These are phyloP conservation scores for Cygnus olor DNA, from an alignment of 2,797 vertebrate genomes.

Conservation along the genomic window DNA sequence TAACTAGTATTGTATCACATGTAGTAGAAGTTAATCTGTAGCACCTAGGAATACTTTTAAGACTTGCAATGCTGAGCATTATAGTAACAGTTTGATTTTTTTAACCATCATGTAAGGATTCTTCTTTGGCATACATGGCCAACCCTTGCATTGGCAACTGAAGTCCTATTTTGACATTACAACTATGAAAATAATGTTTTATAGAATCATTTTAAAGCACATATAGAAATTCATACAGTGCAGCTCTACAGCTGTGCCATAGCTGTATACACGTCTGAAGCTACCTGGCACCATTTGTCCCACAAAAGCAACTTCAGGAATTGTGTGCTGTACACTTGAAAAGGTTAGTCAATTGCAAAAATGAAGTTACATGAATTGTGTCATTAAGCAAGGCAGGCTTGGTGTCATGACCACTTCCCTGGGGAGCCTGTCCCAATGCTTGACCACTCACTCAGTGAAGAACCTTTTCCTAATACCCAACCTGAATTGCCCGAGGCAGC, in stretches of 20 bases:
- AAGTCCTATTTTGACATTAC: neutral
- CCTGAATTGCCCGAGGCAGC: too few species aligned
- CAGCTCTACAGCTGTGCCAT: neutral
- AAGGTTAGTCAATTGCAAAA: neutral
- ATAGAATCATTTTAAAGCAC: neutral
- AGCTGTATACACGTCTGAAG: neutral
- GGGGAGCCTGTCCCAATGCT: too few species aligned
- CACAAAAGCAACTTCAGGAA: neutral
- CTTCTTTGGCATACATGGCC: accelerated
- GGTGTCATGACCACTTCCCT: too few species aligned
- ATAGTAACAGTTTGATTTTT: neutral
- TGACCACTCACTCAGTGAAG: too few species aligned
- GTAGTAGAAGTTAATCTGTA: neutral
- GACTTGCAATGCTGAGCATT: neutral
- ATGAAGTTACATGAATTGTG: neutral
- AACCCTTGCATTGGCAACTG: neutral
- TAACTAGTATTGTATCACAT: neutral
- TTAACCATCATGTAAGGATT: neutral
- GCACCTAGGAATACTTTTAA: neutral
- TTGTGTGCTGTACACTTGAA: accelerated
- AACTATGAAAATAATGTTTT: neutral
- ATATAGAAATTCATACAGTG: neutral
- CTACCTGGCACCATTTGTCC: neutral
- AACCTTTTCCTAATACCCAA: too few species aligned
- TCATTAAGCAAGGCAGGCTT: neutral